A percentile compares a stretch with the other conserved stretches of the same genome.
These are phyloP conservation scores for Arrhopalites spinosus DNA, from an alignment of 2,888 invertebrate species.

Conservation along the genomic window DNA sequence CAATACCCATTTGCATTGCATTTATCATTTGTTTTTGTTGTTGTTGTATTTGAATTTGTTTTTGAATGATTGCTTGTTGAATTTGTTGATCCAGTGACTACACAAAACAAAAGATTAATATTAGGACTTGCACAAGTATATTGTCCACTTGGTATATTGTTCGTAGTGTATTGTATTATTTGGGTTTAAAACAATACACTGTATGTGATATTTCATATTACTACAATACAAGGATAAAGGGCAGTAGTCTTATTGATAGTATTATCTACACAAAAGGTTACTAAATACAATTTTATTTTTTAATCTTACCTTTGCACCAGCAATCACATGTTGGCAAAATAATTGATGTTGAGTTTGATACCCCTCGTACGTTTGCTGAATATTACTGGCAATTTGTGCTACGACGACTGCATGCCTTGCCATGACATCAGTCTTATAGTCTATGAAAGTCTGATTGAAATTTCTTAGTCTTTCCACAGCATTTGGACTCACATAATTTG, in stretches of 20 bases:
- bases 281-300: not conserved
- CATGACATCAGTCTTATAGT: conserved; percentile 83
- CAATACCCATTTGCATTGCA: conserved; percentile 41
- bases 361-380: conserved; percentile 82
- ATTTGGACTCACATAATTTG: conserved; percentile 80
- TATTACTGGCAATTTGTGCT: conserved; percentile 75
- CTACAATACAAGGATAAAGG: too few species aligned
- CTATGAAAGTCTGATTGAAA: conserved; percentile 84
- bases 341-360: conserved; percentile 95
- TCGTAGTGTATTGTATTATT: too few species aligned
- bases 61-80: conserved; percentile 60
- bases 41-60: conserved; percentile 56
- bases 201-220: too few species aligned
- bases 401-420: conserved; percentile 79
- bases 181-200: not conserved
- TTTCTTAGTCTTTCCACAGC: conserved; percentile 86
- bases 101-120: conserved; percentile 11
- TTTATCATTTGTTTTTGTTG: conserved; percentile 57
- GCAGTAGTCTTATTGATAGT: too few species aligned
- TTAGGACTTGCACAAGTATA: too few species aligned
- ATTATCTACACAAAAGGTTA: too few species aligned
- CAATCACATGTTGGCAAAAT: conserved; percentile 87
- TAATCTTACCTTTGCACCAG: conserved; percentile 71
- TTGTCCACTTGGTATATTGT: too few species aligned
- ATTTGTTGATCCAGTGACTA: conserved; percentile 65